Evolutionary conservation across 2,797 vertebrate genomes (phyloP), one percentile per base, ranked within the genome.

Genomic region (Sebastes matsubarae): DNA sequence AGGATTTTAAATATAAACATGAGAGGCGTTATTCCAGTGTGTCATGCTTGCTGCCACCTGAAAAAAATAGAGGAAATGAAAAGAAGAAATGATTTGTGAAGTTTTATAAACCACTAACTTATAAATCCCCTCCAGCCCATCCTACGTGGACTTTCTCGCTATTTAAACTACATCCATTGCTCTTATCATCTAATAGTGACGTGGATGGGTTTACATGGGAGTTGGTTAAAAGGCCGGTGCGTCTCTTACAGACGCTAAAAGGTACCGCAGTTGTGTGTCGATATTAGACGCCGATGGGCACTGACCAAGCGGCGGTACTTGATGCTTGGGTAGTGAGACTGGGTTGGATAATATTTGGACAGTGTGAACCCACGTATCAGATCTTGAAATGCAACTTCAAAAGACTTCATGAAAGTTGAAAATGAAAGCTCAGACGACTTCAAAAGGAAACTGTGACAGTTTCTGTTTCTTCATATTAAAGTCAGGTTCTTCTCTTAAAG

Each of bases 391-490:
- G 3, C 12, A 14, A n/a, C 38, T 72, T 72, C 63, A 73, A 74
- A 61, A 55, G 59, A 25, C 10, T 18, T 42, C 57, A 61, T 59
- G 24, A 52, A 16, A 46, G 22, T 32, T 55, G 6, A 16, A 69
- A 67, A 50, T 22, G 14, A 27, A 46, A 69, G 27, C 46, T 67
- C 8, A 38, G 4, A 55, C 2, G 24, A 42, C 22, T 54, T 60
- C 52, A 73, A 59, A 58, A 63, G 36, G n/a, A 63, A 80, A 57
- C n/a, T 25, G 57, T 4, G 11, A 14, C 65, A 46, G 54, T 46
- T 60, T 54, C 64, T 80, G 16, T 36, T 27, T 70, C 34, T 71
- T 65, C 14, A 76, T 11, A 30, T 59, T 71, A 66, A 67, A 76
- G 29, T 24, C 25, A 32, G 24, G n/a, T 60, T 72, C 57, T 13